Percentiles rank a stretch among this genome's conserved stretches.
Evolutionary conservation across 2,888 invertebrate genomes (phyloP).

Genomic region (Mongoloraphidia duomilia): DNA sequence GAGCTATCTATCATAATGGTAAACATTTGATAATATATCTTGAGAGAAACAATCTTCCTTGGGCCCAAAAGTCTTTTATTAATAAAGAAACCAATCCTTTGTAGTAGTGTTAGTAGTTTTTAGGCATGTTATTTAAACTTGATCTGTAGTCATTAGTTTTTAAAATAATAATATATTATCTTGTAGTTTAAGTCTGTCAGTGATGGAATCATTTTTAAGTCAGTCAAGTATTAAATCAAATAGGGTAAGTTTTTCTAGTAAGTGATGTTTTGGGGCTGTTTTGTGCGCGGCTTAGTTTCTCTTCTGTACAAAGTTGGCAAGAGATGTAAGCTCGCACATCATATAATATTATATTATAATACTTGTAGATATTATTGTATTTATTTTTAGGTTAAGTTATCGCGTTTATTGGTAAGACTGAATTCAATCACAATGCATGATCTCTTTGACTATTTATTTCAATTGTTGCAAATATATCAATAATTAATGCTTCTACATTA

Average conservation of each 20-base stretch:
- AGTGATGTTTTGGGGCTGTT: slow-evolving; percentile 7
- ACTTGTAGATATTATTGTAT: not conserved
- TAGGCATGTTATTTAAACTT: slow-evolving; percentile 2
- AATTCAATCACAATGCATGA: slow-evolving; percentile 1
- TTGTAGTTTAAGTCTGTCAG: not conserved
- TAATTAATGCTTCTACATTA: too few species aligned
- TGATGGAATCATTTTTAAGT: not conserved
- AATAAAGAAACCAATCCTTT: not conserved
- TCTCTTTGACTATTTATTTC: too few species aligned
- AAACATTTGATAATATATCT: too few species aligned
- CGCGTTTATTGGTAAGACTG: slow-evolving; percentile 4
- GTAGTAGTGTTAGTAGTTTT: not conserved
- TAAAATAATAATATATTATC: not conserved
- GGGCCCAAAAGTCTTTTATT: slow-evolving; percentile 21
- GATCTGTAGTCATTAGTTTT: slow-evolving; percentile 4
- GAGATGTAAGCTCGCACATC: slow-evolving; percentile 3
- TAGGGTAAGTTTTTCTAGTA: not conserved
- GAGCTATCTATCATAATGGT: too few species aligned
- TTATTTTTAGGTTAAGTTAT: not conserved
- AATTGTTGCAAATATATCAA: too few species aligned
- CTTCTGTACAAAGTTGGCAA: slow-evolving; percentile 6
- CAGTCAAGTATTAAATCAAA: not conserved
- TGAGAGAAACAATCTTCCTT: slow-evolving; percentile 31
- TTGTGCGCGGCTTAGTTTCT: slow-evolving; percentile 3
- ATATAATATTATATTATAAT: not conserved